These are phyloP conservation scores for Spermophilus dauricus DNA, from an alignment of 2,113 vertebrate genomes.

Conservation along the genomic window DNA sequence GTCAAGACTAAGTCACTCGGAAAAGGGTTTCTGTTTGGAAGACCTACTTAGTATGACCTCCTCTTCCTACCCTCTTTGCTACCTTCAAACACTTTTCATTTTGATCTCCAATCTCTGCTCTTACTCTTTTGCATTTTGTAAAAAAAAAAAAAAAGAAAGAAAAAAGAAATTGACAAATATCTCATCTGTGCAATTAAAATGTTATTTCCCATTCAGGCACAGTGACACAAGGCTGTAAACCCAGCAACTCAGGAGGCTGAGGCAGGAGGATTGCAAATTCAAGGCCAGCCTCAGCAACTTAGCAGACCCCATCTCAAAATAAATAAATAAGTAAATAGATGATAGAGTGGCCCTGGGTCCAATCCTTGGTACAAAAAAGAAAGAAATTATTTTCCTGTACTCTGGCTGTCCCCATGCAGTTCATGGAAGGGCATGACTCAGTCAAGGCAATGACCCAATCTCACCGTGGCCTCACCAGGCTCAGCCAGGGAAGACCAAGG, in stretches of 20 bases:
- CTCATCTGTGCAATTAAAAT: conserved; percentile 83
- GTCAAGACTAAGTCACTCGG: conserved; percentile 79
- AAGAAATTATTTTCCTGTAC: conserved; percentile 35
- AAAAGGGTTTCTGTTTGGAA: conserved; percentile 76
- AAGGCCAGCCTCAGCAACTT: too few relatives aligned
- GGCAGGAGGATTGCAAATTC: too few relatives aligned
- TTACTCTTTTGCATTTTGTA: background rate
- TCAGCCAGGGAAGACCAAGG: background rate
- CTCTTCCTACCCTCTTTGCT: background rate
- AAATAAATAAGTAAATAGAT: too few relatives aligned
- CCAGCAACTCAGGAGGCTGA: too few relatives aligned
- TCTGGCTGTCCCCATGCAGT: background rate
- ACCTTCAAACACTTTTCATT: conserved; percentile 43
- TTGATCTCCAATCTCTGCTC: background rate
- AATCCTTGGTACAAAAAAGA: too few relatives aligned
- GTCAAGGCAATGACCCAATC: background rate
- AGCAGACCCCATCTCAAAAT: too few relatives aligned
- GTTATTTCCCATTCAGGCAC: background rate
- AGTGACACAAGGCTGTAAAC: too few relatives aligned
- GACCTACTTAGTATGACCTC: conserved; percentile 41
- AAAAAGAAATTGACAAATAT: too few relatives aligned
- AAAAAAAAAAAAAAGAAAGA: conserved; percentile 65
- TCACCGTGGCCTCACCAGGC: background rate
- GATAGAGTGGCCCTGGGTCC: too few relatives aligned
- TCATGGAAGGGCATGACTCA: background rate